Evolutionary conservation across 1,140 invertebrate species (phyloP).

Genomic region (Polypedilum vanderplanki): DNA sequence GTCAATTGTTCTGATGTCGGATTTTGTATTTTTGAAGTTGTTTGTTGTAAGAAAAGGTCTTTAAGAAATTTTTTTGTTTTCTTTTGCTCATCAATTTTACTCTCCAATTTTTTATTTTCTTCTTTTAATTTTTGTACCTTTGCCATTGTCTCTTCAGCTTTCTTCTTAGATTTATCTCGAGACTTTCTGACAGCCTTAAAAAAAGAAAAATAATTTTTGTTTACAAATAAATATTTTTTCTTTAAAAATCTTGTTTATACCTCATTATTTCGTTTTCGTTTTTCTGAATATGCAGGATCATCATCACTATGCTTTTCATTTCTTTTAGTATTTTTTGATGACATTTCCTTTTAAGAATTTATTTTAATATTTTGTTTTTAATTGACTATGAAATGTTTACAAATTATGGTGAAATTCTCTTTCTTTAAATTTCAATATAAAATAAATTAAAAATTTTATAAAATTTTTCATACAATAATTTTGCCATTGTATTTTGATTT

Average conservation of each 20-base stretch:
- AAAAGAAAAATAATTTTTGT: background rate
- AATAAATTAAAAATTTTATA: too few relatives aligned
- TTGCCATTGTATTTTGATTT: background rate
- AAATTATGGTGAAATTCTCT: background rate
- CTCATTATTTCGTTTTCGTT: background rate
- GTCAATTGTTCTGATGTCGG: background rate
- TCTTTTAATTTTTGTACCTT: constrained; percentile 26
- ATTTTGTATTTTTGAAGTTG: background rate
- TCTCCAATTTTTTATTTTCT: constrained; percentile 24
- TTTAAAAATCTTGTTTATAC: too few relatives aligned
- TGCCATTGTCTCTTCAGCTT: background rate
- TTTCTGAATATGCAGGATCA: background rate
- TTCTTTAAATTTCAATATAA: too few relatives aligned
- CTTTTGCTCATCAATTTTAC: constrained; percentile 15
- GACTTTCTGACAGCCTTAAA: constrained; percentile 29
- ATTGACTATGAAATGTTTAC: background rate
- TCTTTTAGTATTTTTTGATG: background rate
- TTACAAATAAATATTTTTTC: background rate
- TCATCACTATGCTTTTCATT: background rate
- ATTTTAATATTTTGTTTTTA: background rate
- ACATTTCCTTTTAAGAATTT: background rate
- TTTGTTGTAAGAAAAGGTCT: constrained; percentile 26
- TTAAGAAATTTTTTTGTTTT: constrained; percentile 21
- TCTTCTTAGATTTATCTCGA: constrained; percentile 26
- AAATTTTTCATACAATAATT: background rate